Conservation (phyloP, 2,113 vertebrate genomes). For the Hyaena hyaena region DNA sequence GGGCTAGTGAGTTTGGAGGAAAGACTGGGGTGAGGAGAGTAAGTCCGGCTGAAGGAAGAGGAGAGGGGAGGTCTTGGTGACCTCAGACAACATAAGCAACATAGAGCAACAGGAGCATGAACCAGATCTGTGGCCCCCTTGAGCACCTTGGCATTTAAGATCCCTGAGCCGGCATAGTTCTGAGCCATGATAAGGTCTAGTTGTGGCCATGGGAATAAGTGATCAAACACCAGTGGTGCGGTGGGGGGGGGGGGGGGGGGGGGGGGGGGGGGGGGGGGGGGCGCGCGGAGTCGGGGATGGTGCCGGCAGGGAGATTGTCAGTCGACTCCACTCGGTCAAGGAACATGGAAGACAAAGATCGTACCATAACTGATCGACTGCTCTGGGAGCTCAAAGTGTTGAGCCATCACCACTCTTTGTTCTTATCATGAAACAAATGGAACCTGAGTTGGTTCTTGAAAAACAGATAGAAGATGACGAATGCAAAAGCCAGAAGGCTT, state of each 20-base stretch:
- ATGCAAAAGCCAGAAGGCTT: neutral
- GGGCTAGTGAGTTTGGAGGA: neutral
- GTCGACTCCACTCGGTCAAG: neutral
- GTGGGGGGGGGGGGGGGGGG: fast-evolving
- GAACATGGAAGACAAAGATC: neutral
- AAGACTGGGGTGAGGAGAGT: neutral
- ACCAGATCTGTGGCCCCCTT: neutral
- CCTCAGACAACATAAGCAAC: neutral
- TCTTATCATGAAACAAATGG: slow-evolving; percentile 12
- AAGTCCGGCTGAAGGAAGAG: neutral
- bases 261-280: fast-evolving
- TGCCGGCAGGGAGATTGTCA: neutral
- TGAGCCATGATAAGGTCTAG: neutral
- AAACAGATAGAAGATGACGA: neutral
- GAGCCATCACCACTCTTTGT: neutral
- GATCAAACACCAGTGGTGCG: neutral
- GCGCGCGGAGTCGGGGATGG: no score
- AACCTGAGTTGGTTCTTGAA: slow-evolving; percentile 25
- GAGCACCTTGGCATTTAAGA: neutral
- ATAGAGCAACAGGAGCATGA: neutral
- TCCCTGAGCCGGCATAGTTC: neutral
- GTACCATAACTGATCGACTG: neutral
- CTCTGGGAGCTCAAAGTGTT: slow-evolving; percentile 3
- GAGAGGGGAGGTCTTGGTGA: neutral
- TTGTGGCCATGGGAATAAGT: neutral